Evolutionary conservation across 2,797 vertebrate species (phyloP), one percentile per base, ranked within the genome.

Genomic region (Sphenopsis melanotis): DNA sequence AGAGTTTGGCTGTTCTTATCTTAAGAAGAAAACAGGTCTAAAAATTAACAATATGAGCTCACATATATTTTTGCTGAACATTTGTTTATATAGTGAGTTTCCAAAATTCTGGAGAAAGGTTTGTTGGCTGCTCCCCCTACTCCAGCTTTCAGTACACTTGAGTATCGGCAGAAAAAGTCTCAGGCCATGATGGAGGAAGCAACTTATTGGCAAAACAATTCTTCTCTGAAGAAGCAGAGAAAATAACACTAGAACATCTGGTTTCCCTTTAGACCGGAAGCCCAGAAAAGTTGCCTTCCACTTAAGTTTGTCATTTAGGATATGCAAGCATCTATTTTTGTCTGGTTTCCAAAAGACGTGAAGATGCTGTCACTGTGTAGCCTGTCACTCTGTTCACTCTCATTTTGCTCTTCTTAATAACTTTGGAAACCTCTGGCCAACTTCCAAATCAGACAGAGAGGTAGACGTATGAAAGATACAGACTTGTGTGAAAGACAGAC

Each of bases 331-430:
- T 72, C 57, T 86, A 59, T 89, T 96, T 93, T 86, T 65, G 53
- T 81, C 72, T 61, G 19, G 14, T 70, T 94, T 93, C 83, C 78
- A 56, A 89, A 77, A 83, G 88, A 83, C 87, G 36, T 36, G 55
- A 76, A 55, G 27, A 49, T 87, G 39, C 74, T 90, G 29, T 87
- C 74, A 69, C 70, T 26, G 10, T 56, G 32, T 39, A 69, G 57
- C 53, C 61, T 19, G 2, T 57, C 77, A 79, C 39, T 60, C 37
- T 50, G 22, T 34, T 80, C 42, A 23, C n/a, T 90, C 55, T 87
- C 39, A 79, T 94, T 96, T 95, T 94, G 89, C 39, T 89, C 23
- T 41, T 77, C 76, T 90, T 79, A 87, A 61, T 72, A 57, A 79
- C 44, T 84, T 65, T 72, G 78, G 29, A 90, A 85, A 53, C 22